Evolutionary conservation across 2,888 invertebrate species (phyloP).

Genomic region (Pristionchus fissidentatus): DNA sequence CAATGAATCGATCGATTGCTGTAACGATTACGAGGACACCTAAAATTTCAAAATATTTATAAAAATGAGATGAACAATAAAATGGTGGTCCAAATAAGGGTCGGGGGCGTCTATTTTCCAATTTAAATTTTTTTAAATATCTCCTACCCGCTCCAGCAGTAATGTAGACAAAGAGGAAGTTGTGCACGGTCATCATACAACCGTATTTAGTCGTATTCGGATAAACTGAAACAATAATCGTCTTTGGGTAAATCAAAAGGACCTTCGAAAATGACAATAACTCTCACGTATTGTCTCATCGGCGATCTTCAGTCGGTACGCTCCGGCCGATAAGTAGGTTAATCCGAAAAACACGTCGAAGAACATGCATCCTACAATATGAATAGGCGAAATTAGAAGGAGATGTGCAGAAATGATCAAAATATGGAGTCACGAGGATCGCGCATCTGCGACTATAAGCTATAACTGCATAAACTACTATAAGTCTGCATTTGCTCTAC

Average conservation of each 20-base stretch:
- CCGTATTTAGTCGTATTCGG: conserved; percentile 19
- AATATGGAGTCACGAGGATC: no score
- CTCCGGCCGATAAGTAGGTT: conserved; percentile 38
- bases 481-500: no score
- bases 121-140: neutral
- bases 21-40: conserved; percentile 36
- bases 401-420: neutral
- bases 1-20: conserved; percentile 38
- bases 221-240: neutral
- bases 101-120: neutral
- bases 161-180: conserved; percentile 35
- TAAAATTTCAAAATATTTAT: neutral
- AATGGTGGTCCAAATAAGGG: neutral
- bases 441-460: no score
- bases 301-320: conserved; percentile 15
- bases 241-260: neutral
- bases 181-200: conserved; percentile 36
- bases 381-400: neutral
- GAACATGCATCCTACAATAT: conserved; percentile 36
- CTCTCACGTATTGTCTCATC: conserved; percentile 7
- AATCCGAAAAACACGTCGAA: conserved; percentile 43
- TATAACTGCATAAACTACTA: no score
- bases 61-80: neutral
- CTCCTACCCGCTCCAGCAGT: conserved; percentile 9
- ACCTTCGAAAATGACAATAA: neutral